Evolutionary conservation across 2,113 vertebrate species (phyloP).

Genomic region (Cyprinodon brontotheroides): DNA sequence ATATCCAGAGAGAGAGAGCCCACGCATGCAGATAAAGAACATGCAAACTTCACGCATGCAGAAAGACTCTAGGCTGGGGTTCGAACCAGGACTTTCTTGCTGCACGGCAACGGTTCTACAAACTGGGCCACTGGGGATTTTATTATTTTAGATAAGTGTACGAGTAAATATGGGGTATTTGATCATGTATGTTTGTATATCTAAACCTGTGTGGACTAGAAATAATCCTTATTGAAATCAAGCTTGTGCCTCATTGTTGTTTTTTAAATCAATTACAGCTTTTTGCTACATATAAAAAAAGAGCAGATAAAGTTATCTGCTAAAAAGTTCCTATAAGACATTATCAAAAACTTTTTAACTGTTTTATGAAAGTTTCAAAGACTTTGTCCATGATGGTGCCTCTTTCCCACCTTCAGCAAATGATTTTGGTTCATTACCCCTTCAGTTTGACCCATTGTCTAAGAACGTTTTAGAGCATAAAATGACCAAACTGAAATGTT

Average conservation of each 20-base stretch:
- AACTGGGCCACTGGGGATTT: too few species aligned
- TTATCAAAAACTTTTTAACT: neutral
- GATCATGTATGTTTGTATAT: too few species aligned
- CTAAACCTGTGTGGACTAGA: neutral
- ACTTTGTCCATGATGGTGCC: neutral
- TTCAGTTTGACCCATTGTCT: constrained; percentile 33
- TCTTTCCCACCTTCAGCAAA: constrained; percentile 6
- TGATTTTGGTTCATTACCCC: constrained; percentile 31
- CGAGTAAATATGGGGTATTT: too few species aligned
- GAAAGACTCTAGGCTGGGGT: too few species aligned
- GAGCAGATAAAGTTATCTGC: neutral
- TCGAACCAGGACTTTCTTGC: too few species aligned
- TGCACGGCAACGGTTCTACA: too few species aligned
- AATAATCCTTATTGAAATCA: neutral
- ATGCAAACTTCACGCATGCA: too few species aligned
- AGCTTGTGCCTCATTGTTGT: neutral
- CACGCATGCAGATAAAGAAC: too few species aligned
- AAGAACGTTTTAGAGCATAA: constrained; percentile 39
- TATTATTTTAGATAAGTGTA: too few species aligned
- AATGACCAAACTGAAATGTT: constrained; percentile 49
- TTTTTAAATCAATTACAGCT: neutral
- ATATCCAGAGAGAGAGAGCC: too few species aligned
- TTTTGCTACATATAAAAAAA: neutral
- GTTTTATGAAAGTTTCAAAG: neutral
- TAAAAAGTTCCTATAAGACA: neutral